Base-by-base conservation (phyloP, 2,797 vertebrate species). In the Leptodactylus fallax region DNA sequence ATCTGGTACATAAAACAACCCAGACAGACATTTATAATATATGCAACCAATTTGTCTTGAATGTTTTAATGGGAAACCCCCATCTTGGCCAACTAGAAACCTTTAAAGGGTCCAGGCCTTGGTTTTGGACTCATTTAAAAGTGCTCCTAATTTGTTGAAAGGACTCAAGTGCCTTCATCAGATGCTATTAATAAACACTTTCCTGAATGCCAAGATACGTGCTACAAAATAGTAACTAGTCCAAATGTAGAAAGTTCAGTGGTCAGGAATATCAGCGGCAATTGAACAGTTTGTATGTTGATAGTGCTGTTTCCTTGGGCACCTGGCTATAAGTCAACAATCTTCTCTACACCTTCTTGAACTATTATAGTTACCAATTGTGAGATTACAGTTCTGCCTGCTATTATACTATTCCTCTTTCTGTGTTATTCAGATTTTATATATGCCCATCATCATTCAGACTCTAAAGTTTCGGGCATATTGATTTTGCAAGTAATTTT, bases 221-320 rank as follows among this genome's bases (percentile, higher is more conserved):
- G 63, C 7, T 83, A 23, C 23, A 71, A 83, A 71, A 71, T 27
- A 71, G 61, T 67, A 65, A 67, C 47, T 56, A 56, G 49, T 55
- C 63, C 65, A 53, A 69, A 71, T 69, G 49, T 83, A 83, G 81
- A 65, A 51, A 47, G 47, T 23, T 51, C 61, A 81, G 61, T 81
- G 60, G 80, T 53, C 65, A 36, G 51, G 49, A 17, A 21, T 55
- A 71, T 83, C 65, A 69, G 51, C 23, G 71, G 65, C 65, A 55
- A 71, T 56, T 83, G 65, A 53, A 83, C 49, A 79, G 83, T 65
- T 76, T 61, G 81, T 85, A 76, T 85, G 83, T 85, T 77, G 83
- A 47, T 85, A 47, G 11, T 61, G 71, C 16, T 14, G 71, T 76
- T 51, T 76, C 83, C 83, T 58, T 53, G 56, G 72, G 83, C 53